These are phyloP conservation scores for Limnephilus lunatus DNA, from an alignment of 2,888 invertebrate genomes.

Conservation along the genomic window DNA sequence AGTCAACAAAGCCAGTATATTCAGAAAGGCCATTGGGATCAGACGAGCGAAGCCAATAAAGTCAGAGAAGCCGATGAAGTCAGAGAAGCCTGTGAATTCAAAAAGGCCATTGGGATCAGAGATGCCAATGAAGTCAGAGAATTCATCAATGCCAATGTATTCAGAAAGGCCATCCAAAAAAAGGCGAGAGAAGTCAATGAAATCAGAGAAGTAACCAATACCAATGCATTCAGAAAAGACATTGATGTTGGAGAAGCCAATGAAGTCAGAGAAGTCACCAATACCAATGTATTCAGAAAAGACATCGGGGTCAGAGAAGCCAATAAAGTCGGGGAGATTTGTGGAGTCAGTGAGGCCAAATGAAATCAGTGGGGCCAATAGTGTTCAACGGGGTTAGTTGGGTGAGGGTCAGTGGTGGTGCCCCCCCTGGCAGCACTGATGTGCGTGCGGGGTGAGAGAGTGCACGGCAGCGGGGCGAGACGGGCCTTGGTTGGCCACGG, in stretches of 20 bases:
- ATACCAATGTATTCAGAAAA: not conserved
- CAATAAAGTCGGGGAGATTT: no score
- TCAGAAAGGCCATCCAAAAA: no score
- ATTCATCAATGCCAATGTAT: no score
- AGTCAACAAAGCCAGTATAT: not conserved
- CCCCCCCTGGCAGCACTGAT: conserved; percentile 63
- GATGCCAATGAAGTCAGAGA: no score
- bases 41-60: not conserved
- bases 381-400: not conserved
- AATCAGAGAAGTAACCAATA: no score
- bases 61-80: not conserved
- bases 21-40: not conserved
- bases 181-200: no score
- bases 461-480: conserved; percentile 21
- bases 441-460: conserved; percentile 44
- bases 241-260: no score
- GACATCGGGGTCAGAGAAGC: not conserved
- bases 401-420: conserved; percentile 57
- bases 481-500: conserved; percentile 26
- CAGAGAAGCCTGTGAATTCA: not conserved
- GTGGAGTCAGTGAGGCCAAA: not conserved
- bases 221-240: no score
- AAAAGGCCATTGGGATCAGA: not conserved
- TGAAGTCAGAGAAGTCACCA: not conserved
- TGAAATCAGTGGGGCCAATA: not conserved